A percentile compares a stretch with the other conserved stretches of the same genome.
Conservation (phyloP, 2,797 vertebrate genomes). For the Antennarius maculatus region DNA sequence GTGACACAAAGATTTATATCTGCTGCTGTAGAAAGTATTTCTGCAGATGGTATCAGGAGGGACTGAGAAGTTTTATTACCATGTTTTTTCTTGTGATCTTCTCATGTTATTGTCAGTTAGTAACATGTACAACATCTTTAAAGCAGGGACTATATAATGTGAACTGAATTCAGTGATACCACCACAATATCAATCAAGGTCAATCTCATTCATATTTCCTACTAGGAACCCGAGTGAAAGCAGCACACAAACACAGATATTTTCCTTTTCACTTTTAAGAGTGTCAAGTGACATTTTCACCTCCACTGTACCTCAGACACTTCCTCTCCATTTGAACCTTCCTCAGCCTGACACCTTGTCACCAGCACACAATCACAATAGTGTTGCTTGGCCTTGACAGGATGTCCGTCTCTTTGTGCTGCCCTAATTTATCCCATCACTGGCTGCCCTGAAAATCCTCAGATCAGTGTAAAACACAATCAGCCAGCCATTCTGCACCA, state of each 20-base stretch:
- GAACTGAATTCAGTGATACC: no score
- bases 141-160: no score
- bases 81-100: background rate
- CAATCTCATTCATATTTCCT: background rate
- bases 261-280: conserved; percentile 28
- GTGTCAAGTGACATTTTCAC: conserved; percentile 33
- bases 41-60: no score
- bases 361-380: conserved; percentile 24
- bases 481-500: conserved; percentile 53
- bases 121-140: no score
- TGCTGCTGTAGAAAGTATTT: no score
- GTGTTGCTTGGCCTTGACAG: conserved; percentile 46
- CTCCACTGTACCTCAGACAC: conserved; percentile 10
- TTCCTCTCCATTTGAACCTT: conserved; percentile 41
- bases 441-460: conserved; percentile 66
- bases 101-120: no score
- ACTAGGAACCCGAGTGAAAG: conserved; percentile 7
- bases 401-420: conserved; percentile 54
- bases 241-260: conserved; percentile 4
- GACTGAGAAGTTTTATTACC: no score
- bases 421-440: conserved; percentile 60
- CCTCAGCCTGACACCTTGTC: conserved; percentile 37
- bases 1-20: background rate
- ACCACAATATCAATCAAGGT: no score
- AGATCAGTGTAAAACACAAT: conserved; percentile 71